Evolutionary conservation across 2,797 vertebrate genomes (phyloP).

Genomic region (Leuciscus waleckii): DNA sequence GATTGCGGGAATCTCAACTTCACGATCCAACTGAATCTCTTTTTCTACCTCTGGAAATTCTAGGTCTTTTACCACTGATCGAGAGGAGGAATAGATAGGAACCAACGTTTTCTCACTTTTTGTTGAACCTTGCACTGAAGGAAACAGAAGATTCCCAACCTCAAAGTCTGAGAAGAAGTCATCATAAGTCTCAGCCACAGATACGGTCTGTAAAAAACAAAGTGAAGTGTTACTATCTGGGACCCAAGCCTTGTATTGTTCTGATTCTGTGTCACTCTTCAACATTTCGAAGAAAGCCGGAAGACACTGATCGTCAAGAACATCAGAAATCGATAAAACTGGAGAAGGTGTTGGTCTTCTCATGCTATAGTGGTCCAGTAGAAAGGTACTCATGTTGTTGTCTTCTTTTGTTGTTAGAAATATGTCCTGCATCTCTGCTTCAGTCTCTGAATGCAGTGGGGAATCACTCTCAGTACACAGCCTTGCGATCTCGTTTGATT

Average conservation of each 20-base stretch:
- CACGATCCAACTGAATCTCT: slow-evolving; percentile 65
- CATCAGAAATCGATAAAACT: slow-evolving; percentile 59
- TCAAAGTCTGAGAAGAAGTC: slow-evolving; percentile 76
- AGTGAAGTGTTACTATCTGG: slow-evolving; percentile 41
- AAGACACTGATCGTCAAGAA: slow-evolving; percentile 56
- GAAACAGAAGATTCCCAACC: slow-evolving; percentile 59
- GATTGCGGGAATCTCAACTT: slow-evolving; percentile 58
- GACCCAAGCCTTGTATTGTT: slow-evolving; percentile 37
- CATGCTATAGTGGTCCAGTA: slow-evolving; percentile 44
- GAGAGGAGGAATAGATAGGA: slow-evolving; percentile 79
- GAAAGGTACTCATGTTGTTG: slow-evolving; percentile 34
- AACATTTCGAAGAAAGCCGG: slow-evolving; percentile 68
- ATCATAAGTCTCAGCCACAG: slow-evolving; percentile 80
- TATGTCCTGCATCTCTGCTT: slow-evolving; percentile 30
- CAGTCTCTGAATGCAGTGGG: slow-evolving; percentile 22
- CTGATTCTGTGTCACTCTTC: slow-evolving; percentile 62
- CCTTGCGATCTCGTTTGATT: slow-evolving; percentile 53
- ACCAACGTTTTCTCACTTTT: slow-evolving; percentile 61
- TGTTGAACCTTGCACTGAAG: slow-evolving; percentile 46
- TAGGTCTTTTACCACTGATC: slow-evolving; percentile 72
- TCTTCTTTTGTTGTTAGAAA: slow-evolving; percentile 42
- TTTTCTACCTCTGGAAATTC: slow-evolving; percentile 81
- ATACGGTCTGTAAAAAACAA: slow-evolving; percentile 65
- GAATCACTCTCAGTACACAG: slow-evolving; percentile 53
- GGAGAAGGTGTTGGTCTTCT: slow-evolving; percentile 44